phyloP scores from a whole-genome alignment of 2,113 vertebrate genomes.

The Pteropus alecto region DNA sequence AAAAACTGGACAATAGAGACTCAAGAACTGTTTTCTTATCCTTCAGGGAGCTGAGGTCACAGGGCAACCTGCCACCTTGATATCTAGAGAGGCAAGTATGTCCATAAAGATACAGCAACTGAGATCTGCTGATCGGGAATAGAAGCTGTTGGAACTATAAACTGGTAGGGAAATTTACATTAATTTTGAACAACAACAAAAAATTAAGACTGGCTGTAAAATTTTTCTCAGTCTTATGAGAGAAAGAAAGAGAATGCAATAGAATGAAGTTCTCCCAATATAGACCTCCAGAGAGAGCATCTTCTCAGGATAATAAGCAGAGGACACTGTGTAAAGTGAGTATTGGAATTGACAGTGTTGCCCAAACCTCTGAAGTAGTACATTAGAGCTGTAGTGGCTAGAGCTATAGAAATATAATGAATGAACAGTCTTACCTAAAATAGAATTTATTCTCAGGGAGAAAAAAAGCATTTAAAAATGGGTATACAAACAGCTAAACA shows the following conservation, averaged over 20 bases:
- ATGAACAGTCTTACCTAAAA: neutral
- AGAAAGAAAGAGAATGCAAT: neutral
- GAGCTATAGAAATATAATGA: neutral
- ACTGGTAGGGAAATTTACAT: neutral
- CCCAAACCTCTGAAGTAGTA: neutral
- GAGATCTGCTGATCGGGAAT: neutral
- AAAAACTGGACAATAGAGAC: neutral
- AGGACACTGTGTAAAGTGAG: neutral
- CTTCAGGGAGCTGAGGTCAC: neutral
- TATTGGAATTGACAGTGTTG: neutral
- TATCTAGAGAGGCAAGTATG: neutral
- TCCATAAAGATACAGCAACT: neutral
- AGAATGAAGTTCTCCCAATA: neutral
- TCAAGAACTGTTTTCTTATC: neutral
- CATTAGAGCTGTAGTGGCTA: neutral
- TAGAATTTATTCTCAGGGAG: neutral
- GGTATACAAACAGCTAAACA: neutral
- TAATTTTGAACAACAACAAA: neutral
- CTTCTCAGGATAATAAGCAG: neutral
- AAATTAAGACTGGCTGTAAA: neutral
- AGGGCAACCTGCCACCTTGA: neutral
- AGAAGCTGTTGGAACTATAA: neutral
- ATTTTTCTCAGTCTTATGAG: neutral
- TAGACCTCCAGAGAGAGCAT: neutral
- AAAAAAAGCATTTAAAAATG: conserved; percentile 30